A percentile compares a stretch with the other conserved stretches of the same genome.
Evolutionary conservation across 2,113 vertebrate species (phyloP).

Genomic region (Bucco capensis): DNA sequence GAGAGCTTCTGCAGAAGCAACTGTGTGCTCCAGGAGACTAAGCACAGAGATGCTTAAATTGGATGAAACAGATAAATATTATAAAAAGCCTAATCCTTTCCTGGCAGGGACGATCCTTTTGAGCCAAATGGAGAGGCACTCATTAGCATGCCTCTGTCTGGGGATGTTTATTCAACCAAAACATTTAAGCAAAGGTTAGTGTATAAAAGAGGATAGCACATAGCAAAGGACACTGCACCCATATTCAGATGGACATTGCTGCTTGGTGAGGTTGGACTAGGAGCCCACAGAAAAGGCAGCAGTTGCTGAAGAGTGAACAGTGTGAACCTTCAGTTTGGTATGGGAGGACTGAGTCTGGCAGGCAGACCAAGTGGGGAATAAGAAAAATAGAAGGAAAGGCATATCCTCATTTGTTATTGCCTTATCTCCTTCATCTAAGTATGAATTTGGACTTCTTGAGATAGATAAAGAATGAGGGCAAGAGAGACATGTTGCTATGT

Average conservation of each 20-base stretch:
- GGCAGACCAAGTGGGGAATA: neutral
- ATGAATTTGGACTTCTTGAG: neutral
- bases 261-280: neutral
- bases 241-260: fast-evolving
- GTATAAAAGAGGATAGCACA: neutral
- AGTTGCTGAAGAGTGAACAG: neutral
- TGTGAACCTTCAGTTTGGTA: neutral
- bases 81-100: neutral
- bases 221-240: neutral
- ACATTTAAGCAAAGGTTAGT: neutral
- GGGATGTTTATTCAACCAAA: neutral
- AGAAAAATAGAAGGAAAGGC: neutral
- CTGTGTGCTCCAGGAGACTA: fast-evolving
- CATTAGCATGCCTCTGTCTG: neutral
- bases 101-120: neutral
- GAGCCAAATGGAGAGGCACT: neutral
- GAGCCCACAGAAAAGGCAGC: neutral
- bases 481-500: neutral
- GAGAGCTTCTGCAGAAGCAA: neutral
- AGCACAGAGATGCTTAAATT: neutral
- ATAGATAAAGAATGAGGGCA: neutral
- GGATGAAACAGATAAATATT: neutral
- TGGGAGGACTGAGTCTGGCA: neutral
- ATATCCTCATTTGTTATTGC: neutral
- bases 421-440: neutral